Conservation (phyloP, 2,797 vertebrate species). For the Typhlichthys eigenmanni region DNA sequence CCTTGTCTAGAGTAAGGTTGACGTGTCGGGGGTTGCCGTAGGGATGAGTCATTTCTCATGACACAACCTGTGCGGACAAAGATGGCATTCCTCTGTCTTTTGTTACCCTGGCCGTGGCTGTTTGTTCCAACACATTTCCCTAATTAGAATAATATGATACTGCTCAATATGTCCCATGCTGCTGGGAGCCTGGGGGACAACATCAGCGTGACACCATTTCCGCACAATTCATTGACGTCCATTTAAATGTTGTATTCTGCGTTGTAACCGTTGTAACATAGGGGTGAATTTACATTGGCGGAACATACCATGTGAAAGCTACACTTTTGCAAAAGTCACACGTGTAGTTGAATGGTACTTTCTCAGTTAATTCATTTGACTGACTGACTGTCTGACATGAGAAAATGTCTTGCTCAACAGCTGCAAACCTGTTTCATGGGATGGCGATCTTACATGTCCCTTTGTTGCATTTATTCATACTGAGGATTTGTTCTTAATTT, state of each 20-base stretch:
- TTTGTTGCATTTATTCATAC: no score
- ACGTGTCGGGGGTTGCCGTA: slow-evolving; percentile 59
- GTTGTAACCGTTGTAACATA: slow-evolving; percentile 12
- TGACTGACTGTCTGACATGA: no score
- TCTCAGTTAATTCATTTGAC: no score
- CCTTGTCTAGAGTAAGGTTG: slow-evolving; percentile 37
- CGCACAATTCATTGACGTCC: slow-evolving; percentile 55
- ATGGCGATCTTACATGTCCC: no score
- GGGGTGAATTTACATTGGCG: slow-evolving; percentile 17
- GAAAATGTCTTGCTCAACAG: no score
- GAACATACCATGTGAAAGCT: no score
- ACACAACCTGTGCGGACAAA: slow-evolving; percentile 57
- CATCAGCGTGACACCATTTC: slow-evolving; percentile 60
- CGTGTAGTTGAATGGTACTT: no score
- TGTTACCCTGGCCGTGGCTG: slow-evolving; percentile 58
- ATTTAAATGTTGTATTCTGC: slow-evolving; percentile 25
- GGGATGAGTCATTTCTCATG: slow-evolving; percentile 72
- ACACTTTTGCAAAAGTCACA: no score
- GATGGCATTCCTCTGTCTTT: slow-evolving; percentile 68
- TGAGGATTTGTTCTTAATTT: no score
- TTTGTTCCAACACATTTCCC: slow-evolving; percentile 74
- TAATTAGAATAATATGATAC: slow-evolving; percentile 73
- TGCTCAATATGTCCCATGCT: slow-evolving; percentile 68
- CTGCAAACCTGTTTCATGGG: no score
- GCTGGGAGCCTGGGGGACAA: slow-evolving; percentile 58